Base-by-base conservation (phyloP, 2,113 vertebrate species). In the Cathartes aura region DNA sequence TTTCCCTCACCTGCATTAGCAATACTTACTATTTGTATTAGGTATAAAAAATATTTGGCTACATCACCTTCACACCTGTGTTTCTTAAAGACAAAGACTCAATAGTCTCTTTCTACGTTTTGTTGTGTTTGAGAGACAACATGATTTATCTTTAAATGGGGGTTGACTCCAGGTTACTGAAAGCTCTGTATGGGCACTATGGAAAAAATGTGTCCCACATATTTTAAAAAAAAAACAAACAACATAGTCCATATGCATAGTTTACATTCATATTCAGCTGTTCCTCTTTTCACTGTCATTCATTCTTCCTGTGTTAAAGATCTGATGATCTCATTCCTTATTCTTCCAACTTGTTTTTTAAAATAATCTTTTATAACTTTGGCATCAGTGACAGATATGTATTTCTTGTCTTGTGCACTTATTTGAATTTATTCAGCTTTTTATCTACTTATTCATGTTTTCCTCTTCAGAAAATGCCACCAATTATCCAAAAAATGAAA, bases 381-480 rank as follows among this genome's bases (percentile, higher is more conserved):
- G 94, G 36, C 60, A 62, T 75, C 42, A 79, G 11, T 48, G 82
- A 82, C 27, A 92, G 60, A n/a, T 59, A 87, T 48, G 18, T 53
- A 87, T 34, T 75, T 76, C 79, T 91, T 85, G 27, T 64, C 59
- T 80, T 91, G 67, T 70, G 68, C 73, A 55, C 62, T 78, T 84
- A 89, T 36, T 89, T 78, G 88, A 94, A 97, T 94, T 82, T 91
- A 97, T 92, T 96, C 87, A 96, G 19, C 73, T 87, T 97, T 97
- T 98, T 27, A 73, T 96, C 92, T 97, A 71, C 82, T 93, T 96
- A 96, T 92, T 98, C 55, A 89, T 86, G 67, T 78, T 94, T 97
- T 97, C 71, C 62, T 96, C 90, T 98, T 98, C 97, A 96, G 72
- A 95, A 97, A 97, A 98, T 91, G 82, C 38, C 73, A 95, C 80